Base-by-base conservation (phyloP, 2,113 vertebrate genomes). In the Corapipo altera region DNA sequence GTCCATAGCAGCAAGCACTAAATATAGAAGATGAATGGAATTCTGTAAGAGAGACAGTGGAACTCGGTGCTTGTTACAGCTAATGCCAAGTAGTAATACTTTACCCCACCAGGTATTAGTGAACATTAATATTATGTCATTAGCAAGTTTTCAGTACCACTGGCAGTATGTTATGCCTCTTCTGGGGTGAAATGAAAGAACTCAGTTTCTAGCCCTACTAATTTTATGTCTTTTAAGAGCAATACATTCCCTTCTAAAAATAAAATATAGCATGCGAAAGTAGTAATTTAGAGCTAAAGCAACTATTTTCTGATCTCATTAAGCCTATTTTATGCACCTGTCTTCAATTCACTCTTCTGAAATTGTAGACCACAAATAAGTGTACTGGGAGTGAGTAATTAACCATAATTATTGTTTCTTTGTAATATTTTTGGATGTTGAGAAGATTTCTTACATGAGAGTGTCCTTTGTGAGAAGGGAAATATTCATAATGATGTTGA, bases 301-400 rank as follows among this genome's bases (percentile, higher is more conserved):
- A 93, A 93, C 86, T 73, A 85, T 93, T 95, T 95, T 89, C 58
- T 94, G 43, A 72, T 81, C 82, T 96, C 88, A 93, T 95, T 96
- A 95, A 88, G 52, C 48, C 49, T 69, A 52, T 91, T 95, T 88
- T 84, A 95, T 92, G 88, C 93, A 95, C 85, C 90, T 95, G 92
- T 90, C 79, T 96, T 93, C 93, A 94, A 90, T 96, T 94, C 95
- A 95, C 13, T 95, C 90, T 88, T 96, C 94, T 78, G 75, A 94
- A 90, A 95, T 61, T 49, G 59, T 52, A 86, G 93, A 55, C 57
- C 65, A 93, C 83, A 78, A 91, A 78, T 78, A 96, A 92, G 57
- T 61, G 82, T 84, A 72, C 57, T 48, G 57, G 79, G 91, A 94
- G 24, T 77, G 82, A 83, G 85, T 74, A 97, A 96, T 96, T 93